Percentiles rank a stretch among this genome's conserved stretches.
Conservation (phyloP, 2,797 vertebrate species). For the Anguilla megastoma region DNA sequence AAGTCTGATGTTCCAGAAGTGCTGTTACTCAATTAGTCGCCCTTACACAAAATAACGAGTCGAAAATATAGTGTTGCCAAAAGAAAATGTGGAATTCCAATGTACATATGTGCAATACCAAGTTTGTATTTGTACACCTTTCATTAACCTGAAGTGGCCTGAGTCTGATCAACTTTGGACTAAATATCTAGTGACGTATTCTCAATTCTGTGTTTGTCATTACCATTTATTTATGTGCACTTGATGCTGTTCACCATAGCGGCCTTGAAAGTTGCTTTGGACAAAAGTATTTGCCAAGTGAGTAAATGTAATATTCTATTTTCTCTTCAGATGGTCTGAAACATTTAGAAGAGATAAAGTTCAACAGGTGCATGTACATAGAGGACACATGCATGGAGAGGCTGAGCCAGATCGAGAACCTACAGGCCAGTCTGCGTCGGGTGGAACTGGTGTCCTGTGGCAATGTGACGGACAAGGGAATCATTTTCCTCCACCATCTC, state of each 20-base stretch:
- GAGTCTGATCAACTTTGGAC: neutral
- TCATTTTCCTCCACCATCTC: slow-evolving; percentile 82
- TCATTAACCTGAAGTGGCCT: neutral
- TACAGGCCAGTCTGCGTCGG: slow-evolving; percentile 78
- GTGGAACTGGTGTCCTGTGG: slow-evolving; percentile 91
- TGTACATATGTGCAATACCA: neutral
- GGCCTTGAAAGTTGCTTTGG: neutral
- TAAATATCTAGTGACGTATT: neutral
- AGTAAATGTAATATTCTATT: neutral
- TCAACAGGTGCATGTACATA: slow-evolving; percentile 89
- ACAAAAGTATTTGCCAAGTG: neutral
- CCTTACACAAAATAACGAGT: neutral
- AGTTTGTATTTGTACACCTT: neutral
- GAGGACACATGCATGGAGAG: slow-evolving; percentile 86
- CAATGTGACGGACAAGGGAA: slow-evolving; percentile 86
- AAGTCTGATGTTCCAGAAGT: neutral
- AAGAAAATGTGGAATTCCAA: neutral
- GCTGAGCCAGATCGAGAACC: slow-evolving; percentile 76
- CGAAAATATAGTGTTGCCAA: neutral
- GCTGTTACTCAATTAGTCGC: neutral
- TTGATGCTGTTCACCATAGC: neutral
- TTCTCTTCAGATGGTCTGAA: slow-evolving; percentile 79
- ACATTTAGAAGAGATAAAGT: slow-evolving; percentile 81
- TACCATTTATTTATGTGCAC: neutral
- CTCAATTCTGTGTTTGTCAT: neutral